Base-by-base conservation (phyloP, 2,888 invertebrate species). In the Megastigmus dorsalis region DNA sequence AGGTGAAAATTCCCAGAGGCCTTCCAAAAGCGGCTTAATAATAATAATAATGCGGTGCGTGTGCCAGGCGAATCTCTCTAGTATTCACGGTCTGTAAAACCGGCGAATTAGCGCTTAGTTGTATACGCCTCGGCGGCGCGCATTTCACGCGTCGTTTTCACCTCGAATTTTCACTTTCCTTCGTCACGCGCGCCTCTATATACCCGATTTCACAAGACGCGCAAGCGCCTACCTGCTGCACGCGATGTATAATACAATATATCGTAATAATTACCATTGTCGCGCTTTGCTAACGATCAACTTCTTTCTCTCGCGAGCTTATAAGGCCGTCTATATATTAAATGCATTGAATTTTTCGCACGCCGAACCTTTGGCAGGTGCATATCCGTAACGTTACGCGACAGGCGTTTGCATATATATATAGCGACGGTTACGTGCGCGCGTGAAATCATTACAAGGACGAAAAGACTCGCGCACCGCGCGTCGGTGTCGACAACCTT, bases 371-470 rank as follows among this genome's bases (percentile, higher is more conserved):
- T n/a, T n/a, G n/a, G n/a, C n/a, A n/a, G n/a, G n/a, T n/a, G n/a
- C n/a, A n/a, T n/a, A n/a, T n/a, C n/a, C n/a, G n/a, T n/a, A n/a
- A n/a, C n/a, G n/a, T n/a, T n/a, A n/a, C n/a, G n/a, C n/a, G n/a
- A n/a, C n/a, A n/a, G n/a, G n/a, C n/a, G n/a, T n/a, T n/a, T n/a
- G n/a, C n/a, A n/a, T n/a, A n/a, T n/a, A n/a, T n/a, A n/a, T n/a
- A n/a, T n/a, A 10, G 36, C 9, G 15, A 9, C 15, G 15, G 15
- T 13, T 9, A 26, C 38, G 6, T 38, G 36, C 54, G 38, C 28
- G 60, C 43, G 13, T 30, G 60, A 38, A 65, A 65, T 66, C 10
- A 66, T 55, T 66, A 66, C 66, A 55, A 66, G 66, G 66, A 55
- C 66, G 28, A 13, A 1, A 26, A n/a, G n/a, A n/a, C n/a, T n/a